These are phyloP conservation scores for Macrophya alboannulata DNA, from an alignment of 2,888 invertebrate species.

Conservation along the genomic window DNA sequence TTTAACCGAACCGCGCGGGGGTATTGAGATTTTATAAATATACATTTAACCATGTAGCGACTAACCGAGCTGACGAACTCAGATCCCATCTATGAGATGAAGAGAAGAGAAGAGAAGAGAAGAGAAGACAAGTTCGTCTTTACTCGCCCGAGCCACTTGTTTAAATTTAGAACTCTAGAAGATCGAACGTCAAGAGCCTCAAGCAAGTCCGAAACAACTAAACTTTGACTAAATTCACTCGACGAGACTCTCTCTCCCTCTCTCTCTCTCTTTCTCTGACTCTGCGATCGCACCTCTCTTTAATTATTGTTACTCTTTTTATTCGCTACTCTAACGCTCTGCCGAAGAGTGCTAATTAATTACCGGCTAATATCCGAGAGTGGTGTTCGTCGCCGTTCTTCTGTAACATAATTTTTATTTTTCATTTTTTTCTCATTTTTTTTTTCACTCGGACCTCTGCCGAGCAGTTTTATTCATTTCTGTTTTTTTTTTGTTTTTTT, in stretches of 20 bases:
- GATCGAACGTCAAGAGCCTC: conserved; percentile 43
- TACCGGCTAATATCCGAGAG: background rate
- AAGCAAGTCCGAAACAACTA: background rate
- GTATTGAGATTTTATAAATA: conserved; percentile 23
- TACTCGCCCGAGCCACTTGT: conserved; percentile 41
- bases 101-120: conserved; percentile 26
- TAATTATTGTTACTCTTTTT: background rate
- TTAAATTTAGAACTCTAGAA: conserved; percentile 48
- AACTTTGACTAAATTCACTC: conserved; percentile 25
- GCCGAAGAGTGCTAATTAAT: background rate
- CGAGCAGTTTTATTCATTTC: background rate
- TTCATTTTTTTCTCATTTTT: background rate
- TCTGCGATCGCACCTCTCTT: background rate
- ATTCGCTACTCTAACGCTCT: background rate
- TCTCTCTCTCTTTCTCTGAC: no score
- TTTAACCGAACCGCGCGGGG: background rate
- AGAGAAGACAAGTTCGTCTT: conserved; percentile 28
- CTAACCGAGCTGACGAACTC: background rate
- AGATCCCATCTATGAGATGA: conserved; percentile 6
- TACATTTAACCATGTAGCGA: conserved; percentile 8
- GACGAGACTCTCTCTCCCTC: background rate
- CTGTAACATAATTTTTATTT: background rate
- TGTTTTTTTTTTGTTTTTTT: background rate
- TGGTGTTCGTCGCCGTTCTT: background rate
- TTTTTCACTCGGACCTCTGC: background rate